phyloP scores from a whole-genome alignment of 2,888 invertebrate species.

The Nephrotoma guestfalica region DNA sequence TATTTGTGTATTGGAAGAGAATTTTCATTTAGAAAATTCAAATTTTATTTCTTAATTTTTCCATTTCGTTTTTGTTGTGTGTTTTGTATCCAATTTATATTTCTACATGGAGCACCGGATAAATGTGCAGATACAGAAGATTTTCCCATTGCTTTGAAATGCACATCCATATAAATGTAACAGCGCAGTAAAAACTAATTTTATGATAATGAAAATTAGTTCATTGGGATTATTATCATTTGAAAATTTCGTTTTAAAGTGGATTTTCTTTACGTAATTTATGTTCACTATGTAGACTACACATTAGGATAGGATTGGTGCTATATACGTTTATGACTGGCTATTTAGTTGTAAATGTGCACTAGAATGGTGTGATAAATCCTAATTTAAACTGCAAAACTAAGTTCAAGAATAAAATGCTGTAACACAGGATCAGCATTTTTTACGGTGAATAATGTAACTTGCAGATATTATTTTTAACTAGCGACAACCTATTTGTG shows the following conservation, averaged over 20 bases:
- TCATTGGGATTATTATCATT: background rate
- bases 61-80: background rate
- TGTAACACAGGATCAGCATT: too few species aligned
- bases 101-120: background rate
- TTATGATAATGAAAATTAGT: background rate
- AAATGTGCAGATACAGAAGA: background rate
- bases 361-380: too few species aligned
- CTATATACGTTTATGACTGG: background rate
- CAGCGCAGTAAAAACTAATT: background rate
- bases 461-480: too few species aligned
- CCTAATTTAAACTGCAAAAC: too few species aligned
- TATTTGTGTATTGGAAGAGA: background rate
- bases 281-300: background rate
- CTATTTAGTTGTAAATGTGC: too few species aligned
- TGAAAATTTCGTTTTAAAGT: background rate
- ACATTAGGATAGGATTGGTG: too few species aligned
- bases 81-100: background rate
- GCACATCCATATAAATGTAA: background rate
- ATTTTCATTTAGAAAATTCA: background rate
- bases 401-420: too few species aligned
- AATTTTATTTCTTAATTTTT: background rate
- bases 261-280: background rate
- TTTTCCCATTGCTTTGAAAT: background rate
- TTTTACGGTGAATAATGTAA: too few species aligned
- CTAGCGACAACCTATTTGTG: too few species aligned